Percentiles rank a stretch among this genome's conserved stretches.
phyloP scores from a whole-genome alignment of 2,888 invertebrate genomes.

The Drosophila demipolita region DNA sequence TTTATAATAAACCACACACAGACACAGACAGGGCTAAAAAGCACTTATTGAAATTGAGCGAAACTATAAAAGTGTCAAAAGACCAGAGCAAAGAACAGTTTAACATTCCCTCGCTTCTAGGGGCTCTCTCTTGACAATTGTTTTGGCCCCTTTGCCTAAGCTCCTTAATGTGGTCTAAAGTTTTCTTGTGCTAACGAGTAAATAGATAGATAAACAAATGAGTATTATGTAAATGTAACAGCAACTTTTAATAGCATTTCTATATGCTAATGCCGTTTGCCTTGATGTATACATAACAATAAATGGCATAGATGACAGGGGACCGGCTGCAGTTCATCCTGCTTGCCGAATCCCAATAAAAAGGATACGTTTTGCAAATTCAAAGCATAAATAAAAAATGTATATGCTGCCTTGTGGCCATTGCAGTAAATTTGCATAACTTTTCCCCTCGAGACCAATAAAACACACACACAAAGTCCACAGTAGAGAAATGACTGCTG shows the following conservation, averaged over 20 bases:
- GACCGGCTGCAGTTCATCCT: constrained; percentile 27
- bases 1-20: constrained; percentile 10
- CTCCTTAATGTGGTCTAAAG: constrained; percentile 56
- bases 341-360: constrained; percentile 28
- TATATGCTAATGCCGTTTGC: constrained; percentile 5
- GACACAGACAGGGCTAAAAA: constrained; percentile 10
- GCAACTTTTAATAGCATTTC: constrained; percentile 42
- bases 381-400: constrained; percentile 64
- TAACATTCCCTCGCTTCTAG: constrained; percentile 24
- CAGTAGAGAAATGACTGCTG: constrained; percentile 1
- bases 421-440: constrained; percentile 47
- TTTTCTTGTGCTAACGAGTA: constrained; percentile 47
- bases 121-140: constrained; percentile 31
- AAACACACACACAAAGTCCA: constrained; percentile 14
- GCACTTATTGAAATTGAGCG: constrained; percentile 72
- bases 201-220: constrained; percentile 56
- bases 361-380: constrained; percentile 54
- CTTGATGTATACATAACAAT: constrained; percentile 12
- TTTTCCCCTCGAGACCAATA: constrained; percentile 19
- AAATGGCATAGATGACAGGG: background rate
- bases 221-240: constrained; percentile 63
- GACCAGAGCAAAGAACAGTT: constrained; percentile 37
- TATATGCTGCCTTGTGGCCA: constrained; percentile 22
- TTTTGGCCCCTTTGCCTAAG: constrained; percentile 44
- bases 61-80: constrained; percentile 80